phyloP scores from a whole-genome alignment of 2,888 invertebrate species.

The Leptothorax acervorum region DNA sequence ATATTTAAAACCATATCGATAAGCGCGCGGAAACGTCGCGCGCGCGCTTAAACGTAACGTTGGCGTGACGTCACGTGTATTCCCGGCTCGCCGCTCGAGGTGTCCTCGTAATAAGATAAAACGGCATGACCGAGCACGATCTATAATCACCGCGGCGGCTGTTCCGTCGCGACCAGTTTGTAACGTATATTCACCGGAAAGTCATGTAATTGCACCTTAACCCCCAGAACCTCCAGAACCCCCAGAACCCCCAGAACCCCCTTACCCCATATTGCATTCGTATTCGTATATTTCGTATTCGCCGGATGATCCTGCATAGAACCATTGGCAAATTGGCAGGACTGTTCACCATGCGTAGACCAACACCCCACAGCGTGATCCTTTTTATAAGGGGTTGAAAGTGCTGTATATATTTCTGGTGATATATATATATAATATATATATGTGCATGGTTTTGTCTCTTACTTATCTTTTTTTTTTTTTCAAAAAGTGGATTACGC shows the following conservation, averaged over 20 bases:
- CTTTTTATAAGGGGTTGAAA: not conserved
- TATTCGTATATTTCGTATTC: too few relatives aligned
- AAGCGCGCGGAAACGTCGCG: conserved; percentile 17
- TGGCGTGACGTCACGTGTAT: conserved; percentile 29
- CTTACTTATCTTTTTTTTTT: not conserved
- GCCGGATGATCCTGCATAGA: too few relatives aligned
- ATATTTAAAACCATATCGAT: conserved; percentile 63
- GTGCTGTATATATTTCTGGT: conserved; percentile 10
- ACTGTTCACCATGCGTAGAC: too few relatives aligned
- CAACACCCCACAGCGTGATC: too few relatives aligned
- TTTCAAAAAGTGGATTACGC: not conserved
- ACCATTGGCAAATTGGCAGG: too few relatives aligned
- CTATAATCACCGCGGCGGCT: conserved; percentile 14
- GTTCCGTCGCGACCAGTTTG: conserved; percentile 6
- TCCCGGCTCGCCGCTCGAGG: not conserved
- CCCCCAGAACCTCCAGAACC: too few relatives aligned
- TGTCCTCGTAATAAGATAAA: conserved; percentile 30
- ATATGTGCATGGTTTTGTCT: too few relatives aligned
- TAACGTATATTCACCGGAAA: not conserved
- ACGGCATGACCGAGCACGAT: conserved; percentile 13
- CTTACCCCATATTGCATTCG: not conserved
- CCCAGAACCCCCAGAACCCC: too few relatives aligned
- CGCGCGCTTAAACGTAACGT: conserved; percentile 36
- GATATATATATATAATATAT: too few relatives aligned
- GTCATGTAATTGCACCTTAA: not conserved